phyloP scores from a whole-genome alignment of 2,888 invertebrate genomes.

The Euspilapteryx auroguttella region DNA sequence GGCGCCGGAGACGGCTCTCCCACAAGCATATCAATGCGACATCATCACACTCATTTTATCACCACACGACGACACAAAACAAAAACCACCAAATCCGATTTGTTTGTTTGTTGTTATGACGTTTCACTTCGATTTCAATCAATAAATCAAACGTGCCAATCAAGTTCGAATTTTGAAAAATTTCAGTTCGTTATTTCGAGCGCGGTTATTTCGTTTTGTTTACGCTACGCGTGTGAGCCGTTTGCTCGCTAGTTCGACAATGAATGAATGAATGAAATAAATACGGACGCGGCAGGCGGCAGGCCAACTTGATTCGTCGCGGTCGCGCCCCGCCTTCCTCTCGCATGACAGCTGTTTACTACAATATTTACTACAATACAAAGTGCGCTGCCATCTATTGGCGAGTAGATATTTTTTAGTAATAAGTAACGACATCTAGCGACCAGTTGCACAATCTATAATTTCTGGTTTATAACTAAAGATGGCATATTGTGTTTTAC shows the following conservation, averaged over 20 bases:
- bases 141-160: slow-evolving; percentile 15
- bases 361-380: too few species aligned
- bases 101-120: too few species aligned
- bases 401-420: slow-evolving; percentile 2
- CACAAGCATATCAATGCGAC: slow-evolving; percentile 47
- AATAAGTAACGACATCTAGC: slow-evolving; percentile 13
- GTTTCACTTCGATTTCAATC: not conserved
- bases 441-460: slow-evolving; percentile 9
- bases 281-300: too few species aligned
- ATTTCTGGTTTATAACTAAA: too few species aligned
- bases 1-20: slow-evolving; percentile 55
- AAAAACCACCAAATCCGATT: slow-evolving; percentile 11
- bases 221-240: slow-evolving; percentile 17
- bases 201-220: slow-evolving; percentile 8
- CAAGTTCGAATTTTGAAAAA: slow-evolving; percentile 34
- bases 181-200: slow-evolving; percentile 39
- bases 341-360: not conserved
- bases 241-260: slow-evolving; percentile 26
- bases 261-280: slow-evolving; percentile 32
- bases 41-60: slow-evolving; percentile 32
- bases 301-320: too few species aligned
- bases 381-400: slow-evolving; percentile 5
- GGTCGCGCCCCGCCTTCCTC: not conserved
- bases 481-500: too few species aligned
- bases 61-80: slow-evolving; percentile 20